These are phyloP conservation scores for Clytia hemisphaerica DNA, from an alignment of 30 jellyfish, hydroid and myxozoan species.

Conservation along the genomic window DNA sequence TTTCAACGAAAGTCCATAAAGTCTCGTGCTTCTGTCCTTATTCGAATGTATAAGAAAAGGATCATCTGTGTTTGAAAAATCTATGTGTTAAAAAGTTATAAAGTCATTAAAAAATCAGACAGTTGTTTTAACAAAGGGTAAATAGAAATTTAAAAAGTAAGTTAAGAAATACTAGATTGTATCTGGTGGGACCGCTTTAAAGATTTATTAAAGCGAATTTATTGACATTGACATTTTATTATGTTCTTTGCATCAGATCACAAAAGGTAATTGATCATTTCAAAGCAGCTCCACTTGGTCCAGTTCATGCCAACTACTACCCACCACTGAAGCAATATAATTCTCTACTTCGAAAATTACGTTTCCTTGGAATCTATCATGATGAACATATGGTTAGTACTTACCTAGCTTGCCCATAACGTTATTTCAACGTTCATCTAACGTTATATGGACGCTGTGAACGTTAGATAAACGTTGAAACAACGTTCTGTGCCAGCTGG, in stretches of 20 bases:
- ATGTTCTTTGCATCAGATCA: slow-evolving; percentile 39
- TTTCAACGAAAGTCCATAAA: neutral
- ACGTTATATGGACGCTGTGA: no score
- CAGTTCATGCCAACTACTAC: slow-evolving; percentile 33
- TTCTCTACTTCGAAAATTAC: slow-evolving; percentile 50
- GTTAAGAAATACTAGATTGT: no score
- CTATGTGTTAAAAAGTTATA: no score
- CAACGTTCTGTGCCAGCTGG: no score
- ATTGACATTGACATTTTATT: no score
- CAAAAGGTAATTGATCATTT: slow-evolving; percentile 60
- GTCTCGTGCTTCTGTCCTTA: neutral
- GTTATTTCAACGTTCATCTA: no score
- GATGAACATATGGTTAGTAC: slow-evolving; percentile 91
- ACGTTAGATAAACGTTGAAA: no score
- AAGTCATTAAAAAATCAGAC: no score
- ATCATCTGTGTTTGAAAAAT: no score
- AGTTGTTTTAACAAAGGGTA: no score
- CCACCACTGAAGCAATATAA: slow-evolving; percentile 77
- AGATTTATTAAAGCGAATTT: neutral
- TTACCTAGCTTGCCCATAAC: neutral
- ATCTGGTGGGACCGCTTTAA: neutral
- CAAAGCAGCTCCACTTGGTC: slow-evolving; percentile 54
- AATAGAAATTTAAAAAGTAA: no score
- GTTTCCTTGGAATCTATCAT: slow-evolving; percentile 81
- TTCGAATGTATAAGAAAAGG: no score